phyloP scores from a whole-genome alignment of 2,113 vertebrate species.

The Corythoichthys haematopterus region DNA sequence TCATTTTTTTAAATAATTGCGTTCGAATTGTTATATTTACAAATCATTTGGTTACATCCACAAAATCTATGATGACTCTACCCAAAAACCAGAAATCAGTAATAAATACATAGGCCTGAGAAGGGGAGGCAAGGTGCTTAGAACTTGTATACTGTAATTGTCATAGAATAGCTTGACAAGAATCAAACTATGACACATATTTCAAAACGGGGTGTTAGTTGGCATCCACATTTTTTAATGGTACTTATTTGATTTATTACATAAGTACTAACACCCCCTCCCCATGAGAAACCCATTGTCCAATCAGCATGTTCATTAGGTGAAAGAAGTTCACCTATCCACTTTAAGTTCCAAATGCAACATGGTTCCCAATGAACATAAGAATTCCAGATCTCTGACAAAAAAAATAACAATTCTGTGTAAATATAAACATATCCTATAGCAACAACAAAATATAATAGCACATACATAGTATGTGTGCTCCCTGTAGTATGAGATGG shows the following conservation, averaged over 20 bases:
- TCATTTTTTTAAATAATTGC: conserved; percentile 17
- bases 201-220: too few species aligned
- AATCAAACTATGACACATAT: background rate
- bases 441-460: background rate
- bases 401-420: background rate
- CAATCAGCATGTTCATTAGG: too few species aligned
- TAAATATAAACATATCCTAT: background rate
- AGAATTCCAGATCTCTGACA: background rate
- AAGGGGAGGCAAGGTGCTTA: background rate
- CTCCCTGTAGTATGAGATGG: background rate
- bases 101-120: background rate
- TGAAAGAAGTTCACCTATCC: background rate
- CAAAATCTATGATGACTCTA: background rate
- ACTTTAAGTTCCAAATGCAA: background rate
- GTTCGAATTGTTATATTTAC: too few species aligned
- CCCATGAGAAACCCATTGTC: too few species aligned
- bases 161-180: background rate
- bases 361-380: background rate
- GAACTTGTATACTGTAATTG: background rate
- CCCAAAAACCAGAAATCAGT: background rate
- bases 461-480: background rate
- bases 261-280: too few species aligned
- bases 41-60: background rate
- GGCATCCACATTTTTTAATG: too few species aligned
- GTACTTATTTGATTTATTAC: too few species aligned